A percentile compares a stretch with the other conserved stretches of the same genome.
Evolutionary conservation across 2,888 invertebrate species (phyloP).

Genomic region (Branchipolynoe longqiensis): DNA sequence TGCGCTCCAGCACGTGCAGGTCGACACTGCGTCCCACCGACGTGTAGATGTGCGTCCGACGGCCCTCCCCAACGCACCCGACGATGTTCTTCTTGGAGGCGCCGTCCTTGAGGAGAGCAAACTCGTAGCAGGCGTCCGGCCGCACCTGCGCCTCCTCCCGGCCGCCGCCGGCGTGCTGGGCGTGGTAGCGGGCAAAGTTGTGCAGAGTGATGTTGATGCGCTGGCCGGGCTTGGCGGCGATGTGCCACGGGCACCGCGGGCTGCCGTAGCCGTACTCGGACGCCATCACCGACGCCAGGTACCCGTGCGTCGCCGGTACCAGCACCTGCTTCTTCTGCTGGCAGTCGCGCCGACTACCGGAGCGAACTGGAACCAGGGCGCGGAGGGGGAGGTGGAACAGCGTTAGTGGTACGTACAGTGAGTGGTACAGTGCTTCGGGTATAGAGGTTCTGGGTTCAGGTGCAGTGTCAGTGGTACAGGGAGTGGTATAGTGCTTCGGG

Average conservation of each 20-base stretch:
- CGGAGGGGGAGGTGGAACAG: too few relatives aligned
- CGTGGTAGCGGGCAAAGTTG: constrained; percentile 30
- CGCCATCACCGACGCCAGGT: constrained; percentile 41
- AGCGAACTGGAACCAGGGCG: constrained; percentile 27
- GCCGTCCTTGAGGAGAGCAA: constrained; percentile 37
- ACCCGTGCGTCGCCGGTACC: constrained; percentile 29
- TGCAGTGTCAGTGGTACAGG: too few relatives aligned
- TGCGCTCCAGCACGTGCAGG: constrained; percentile 42
- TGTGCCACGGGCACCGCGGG: constrained; percentile 21
- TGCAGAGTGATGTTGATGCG: constrained; percentile 46
- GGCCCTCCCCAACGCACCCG: constrained; percentile 21
- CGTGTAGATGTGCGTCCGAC: constrained; percentile 40
- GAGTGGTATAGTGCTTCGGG: too few relatives aligned
- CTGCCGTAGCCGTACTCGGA: constrained; percentile 34
- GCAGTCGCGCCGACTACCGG: constrained; percentile 22
- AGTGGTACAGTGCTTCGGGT: too few relatives aligned
- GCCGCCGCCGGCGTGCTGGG: background rate
- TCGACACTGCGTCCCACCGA: constrained; percentile 44
- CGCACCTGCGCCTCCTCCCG: background rate
- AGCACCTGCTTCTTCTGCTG: background rate
- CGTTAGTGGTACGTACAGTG: too few relatives aligned
- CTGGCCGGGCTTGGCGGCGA: constrained; percentile 31
- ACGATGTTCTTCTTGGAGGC: constrained; percentile 44
- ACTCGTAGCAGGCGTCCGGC: constrained; percentile 53
- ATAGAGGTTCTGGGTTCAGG: too few relatives aligned